Conservation (phyloP, 37 sponge, comb jelly and placozoan genomes). For the Corticium candelabrum region DNA sequence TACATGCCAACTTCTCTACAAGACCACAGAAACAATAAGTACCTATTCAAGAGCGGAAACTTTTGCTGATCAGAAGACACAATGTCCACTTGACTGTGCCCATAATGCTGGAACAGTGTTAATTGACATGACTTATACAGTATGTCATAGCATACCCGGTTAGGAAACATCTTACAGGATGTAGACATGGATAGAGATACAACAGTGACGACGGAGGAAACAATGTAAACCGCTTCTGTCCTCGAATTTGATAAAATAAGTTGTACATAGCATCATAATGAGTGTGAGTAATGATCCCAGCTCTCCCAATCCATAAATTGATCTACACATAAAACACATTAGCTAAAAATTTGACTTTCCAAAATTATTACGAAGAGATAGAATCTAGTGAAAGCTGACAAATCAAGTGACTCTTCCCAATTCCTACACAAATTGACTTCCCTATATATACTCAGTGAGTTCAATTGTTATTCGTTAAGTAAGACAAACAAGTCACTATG, state of each 20-base stretch:
- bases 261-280: conserved; percentile 62
- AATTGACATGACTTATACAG: background rate
- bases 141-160: background rate
- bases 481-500: no score
- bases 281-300: conserved; percentile 43
- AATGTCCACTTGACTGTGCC: conserved; percentile 61
- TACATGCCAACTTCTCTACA: no score
- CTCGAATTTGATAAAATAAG: conserved; percentile 55
- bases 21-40: no score
- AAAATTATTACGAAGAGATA: no score
- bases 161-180: conserved; percentile 30
- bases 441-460: no score
- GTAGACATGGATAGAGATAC: conserved; percentile 61
- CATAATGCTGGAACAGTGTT: conserved; percentile 57
- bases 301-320: conserved; percentile 55
- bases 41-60: conserved; percentile 32
- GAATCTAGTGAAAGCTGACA: no score
- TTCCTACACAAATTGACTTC: no score
- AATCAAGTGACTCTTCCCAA: no score
- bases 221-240: conserved; percentile 49
- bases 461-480: no score
- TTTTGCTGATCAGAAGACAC: conserved; percentile 15
- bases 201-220: conserved; percentile 31
- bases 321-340: conserved; percentile 23
- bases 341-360: no score